A percentile compares a stretch with the other conserved stretches of the same genome.
phyloP scores from a whole-genome alignment of 2,888 invertebrate species.

The Arrhopalites spinosus region DNA sequence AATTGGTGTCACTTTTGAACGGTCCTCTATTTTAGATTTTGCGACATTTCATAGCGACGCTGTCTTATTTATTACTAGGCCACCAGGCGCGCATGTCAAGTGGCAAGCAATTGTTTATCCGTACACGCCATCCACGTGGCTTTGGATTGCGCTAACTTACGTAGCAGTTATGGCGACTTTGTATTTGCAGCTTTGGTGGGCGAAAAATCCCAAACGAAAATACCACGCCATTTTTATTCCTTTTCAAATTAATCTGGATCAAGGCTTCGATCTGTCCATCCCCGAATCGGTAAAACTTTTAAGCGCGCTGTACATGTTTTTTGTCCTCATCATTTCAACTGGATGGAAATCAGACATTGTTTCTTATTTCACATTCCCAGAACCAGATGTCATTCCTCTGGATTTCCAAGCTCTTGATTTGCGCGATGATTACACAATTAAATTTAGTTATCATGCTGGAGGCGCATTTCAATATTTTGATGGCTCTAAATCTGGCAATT shows the following conservation, averaged over 20 bases:
- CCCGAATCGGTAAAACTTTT: slow-evolving; percentile 1
- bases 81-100: neutral
- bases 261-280: slow-evolving; percentile 17
- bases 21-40: slow-evolving; percentile 4
- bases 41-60: neutral
- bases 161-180: neutral
- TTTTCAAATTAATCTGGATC: slow-evolving; percentile 8
- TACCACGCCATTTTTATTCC: slow-evolving; percentile 12
- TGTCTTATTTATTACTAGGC: slow-evolving; percentile 5
- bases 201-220: too few species aligned
- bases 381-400: slow-evolving; percentile 8
- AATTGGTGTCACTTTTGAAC: neutral
- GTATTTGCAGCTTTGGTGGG: neutral
- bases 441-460: slow-evolving; percentile 21
- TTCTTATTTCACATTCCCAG: slow-evolving; percentile 6
- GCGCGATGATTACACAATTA: slow-evolving; percentile 3
- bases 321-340: slow-evolving; percentile 16
- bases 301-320: neutral
- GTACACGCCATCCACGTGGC: neutral
- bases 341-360: slow-evolving; percentile 13
- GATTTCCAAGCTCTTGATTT: slow-evolving; percentile 9
- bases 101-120: slow-evolving; percentile 30
- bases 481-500: slow-evolving; percentile 6
- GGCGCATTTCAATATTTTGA: slow-evolving; percentile 22
- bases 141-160: neutral